Conservation (phyloP, 2,113 vertebrate genomes). For the Furnarius figulus region DNA sequence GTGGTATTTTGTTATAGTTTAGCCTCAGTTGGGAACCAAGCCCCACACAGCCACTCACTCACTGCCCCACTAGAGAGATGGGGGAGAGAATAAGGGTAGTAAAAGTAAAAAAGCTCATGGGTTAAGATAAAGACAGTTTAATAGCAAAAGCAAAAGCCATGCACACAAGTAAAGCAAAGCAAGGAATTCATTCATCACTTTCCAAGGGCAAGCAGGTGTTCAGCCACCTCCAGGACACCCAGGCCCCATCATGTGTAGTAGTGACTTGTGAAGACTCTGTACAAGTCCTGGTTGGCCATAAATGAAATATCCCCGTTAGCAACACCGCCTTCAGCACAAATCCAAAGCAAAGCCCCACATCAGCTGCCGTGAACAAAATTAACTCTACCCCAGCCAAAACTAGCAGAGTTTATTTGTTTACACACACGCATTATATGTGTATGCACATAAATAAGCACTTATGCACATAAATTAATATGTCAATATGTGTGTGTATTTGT, state of each 20-base stretch:
- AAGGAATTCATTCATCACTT: not conserved
- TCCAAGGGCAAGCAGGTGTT: not conserved
- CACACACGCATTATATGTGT: accelerated
- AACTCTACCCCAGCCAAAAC: not conserved
- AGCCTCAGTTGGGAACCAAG: not conserved
- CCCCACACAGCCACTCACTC: not conserved
- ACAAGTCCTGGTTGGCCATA: no score
- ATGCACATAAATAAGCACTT: not conserved
- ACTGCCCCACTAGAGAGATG: not conserved
- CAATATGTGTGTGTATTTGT: not conserved
- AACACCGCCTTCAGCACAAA: not conserved
- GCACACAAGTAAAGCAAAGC: not conserved
- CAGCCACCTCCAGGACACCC: not conserved
- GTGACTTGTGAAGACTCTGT: no score
- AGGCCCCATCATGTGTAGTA: no score
- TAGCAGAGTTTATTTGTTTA: not conserved
- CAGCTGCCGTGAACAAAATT: not conserved
- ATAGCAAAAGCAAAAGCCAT: not conserved
- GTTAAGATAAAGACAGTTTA: not conserved
- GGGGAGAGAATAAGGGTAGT: not conserved
- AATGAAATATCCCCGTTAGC: not conserved
- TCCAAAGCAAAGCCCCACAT: not conserved
- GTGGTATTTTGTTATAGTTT: not conserved
- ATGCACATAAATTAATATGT: not conserved
- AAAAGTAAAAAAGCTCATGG: not conserved